Conservation (phyloP, 2,888 invertebrate species). For the Scaptomyza reducta region DNA sequence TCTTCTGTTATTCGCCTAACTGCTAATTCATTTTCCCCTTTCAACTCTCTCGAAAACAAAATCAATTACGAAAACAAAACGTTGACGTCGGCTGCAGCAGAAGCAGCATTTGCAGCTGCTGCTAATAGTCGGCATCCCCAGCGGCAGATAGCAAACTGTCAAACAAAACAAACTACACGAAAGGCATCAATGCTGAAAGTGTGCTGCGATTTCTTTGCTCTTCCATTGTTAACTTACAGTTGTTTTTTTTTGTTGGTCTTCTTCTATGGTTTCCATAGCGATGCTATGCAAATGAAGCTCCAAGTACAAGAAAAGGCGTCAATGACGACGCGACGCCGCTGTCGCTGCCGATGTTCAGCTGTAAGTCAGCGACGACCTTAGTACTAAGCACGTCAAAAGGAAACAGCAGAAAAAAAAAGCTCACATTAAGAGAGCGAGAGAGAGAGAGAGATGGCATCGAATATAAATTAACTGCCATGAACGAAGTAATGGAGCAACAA, state of each 20-base stretch:
- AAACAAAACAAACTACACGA: constrained; percentile 72
- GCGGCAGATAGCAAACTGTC: constrained; percentile 64
- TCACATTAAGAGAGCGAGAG: constrained; percentile 16
- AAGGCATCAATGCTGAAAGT: constrained; percentile 65
- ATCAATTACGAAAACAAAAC: constrained; percentile 53
- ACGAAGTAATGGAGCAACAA: constrained; percentile 68
- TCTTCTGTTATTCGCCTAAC: neutral
- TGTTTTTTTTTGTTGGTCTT: constrained; percentile 22
- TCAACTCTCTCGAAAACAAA: constrained; percentile 19
- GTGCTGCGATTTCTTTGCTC: constrained; percentile 56
- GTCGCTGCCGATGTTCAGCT: constrained; percentile 20
- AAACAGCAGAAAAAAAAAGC: constrained; percentile 48
- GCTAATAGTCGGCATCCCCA: constrained; percentile 5
- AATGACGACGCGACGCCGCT: constrained; percentile 54
- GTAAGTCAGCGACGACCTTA: constrained; percentile 55
- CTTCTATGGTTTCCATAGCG: constrained; percentile 47
- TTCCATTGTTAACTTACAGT: constrained; percentile 29
- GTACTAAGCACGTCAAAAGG: constrained; percentile 58
- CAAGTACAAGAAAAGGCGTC: constrained; percentile 69
- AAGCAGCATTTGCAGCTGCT: neutral
- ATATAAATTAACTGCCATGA: constrained; percentile 77
- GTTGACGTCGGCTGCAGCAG: constrained; percentile 27
- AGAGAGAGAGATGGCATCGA: constrained; percentile 61
- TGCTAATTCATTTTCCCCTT: constrained; percentile 31
- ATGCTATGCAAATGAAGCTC: constrained; percentile 59